Percentiles rank a stretch among this genome's conserved stretches.
Evolutionary conservation across 2,888 invertebrate genomes (phyloP).

Genomic region (Aplocera efformata): DNA sequence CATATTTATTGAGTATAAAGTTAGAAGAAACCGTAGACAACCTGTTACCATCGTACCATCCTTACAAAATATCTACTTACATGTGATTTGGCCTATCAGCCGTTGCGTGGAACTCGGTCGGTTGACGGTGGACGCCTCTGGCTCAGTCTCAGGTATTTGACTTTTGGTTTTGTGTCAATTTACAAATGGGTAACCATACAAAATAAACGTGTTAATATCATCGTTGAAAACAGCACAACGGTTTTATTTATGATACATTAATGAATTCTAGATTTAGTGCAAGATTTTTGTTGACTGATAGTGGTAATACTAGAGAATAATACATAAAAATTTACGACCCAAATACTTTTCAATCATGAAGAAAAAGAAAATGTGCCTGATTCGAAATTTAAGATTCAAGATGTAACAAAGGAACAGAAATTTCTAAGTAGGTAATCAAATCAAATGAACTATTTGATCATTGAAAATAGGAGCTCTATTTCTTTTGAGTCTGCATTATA

Average conservation of each 20-base stretch:
- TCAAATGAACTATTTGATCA: no score
- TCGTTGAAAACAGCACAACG: constrained; percentile 67
- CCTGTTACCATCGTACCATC: constrained; percentile 19
- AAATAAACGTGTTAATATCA: constrained; percentile 81
- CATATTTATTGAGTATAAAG: background rate
- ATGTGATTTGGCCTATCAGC: constrained; percentile 43
- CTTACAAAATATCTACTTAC: constrained; percentile 71
- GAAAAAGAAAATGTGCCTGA: no score
- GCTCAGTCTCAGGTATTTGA: constrained; percentile 67
- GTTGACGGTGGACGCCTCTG: constrained; percentile 52
- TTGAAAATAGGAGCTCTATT: no score
- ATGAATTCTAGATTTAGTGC: constrained; percentile 8
- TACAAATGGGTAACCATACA: constrained; percentile 80
- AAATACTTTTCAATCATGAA: no score
- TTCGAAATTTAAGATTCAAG: no score
- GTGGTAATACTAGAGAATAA: no score
- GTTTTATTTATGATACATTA: constrained; percentile 21
- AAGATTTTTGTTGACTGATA: constrained; percentile 8
- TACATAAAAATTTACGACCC: constrained; percentile 13
- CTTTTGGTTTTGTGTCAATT: constrained; percentile 81
- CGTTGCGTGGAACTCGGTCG: constrained; percentile 38
- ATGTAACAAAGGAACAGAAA: no score
- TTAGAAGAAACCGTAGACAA: constrained; percentile 23
- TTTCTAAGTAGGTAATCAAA: no score
- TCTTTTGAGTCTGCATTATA: constrained; percentile 11